phyloP scores from a whole-genome alignment of 2,113 vertebrate species.

The Callionymus lyra region DNA sequence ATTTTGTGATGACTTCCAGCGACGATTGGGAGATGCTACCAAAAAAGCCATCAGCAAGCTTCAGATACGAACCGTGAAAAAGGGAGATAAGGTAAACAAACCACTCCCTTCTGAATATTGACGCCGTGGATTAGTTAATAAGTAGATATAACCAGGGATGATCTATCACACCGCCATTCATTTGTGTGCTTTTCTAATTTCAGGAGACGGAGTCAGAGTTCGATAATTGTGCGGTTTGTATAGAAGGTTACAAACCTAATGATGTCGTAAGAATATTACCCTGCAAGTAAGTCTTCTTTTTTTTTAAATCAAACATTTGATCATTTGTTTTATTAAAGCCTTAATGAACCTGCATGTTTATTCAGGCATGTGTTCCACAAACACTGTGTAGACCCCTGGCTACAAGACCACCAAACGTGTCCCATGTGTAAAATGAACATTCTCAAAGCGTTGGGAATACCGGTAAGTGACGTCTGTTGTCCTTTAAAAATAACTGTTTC shows the following conservation, averaged over 20 bases:
- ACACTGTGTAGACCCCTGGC: constrained; percentile 96
- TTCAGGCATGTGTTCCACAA: constrained; percentile 96
- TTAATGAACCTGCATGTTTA: constrained; percentile 2
- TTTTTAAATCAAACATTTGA: not conserved
- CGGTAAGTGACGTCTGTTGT: constrained; percentile 68
- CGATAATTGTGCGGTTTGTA: constrained; percentile 98
- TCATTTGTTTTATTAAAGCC: not conserved
- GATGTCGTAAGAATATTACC: constrained; percentile 91
- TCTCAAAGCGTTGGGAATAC: constrained; percentile 93
- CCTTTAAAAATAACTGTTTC: not conserved
- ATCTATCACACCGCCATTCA: too few relatives aligned
- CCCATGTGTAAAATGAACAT: constrained; percentile 99
- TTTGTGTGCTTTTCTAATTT: constrained; percentile 38
- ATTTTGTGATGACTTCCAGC: constrained; percentile 74
- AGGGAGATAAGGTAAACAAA: constrained; percentile 86
- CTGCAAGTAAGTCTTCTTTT: constrained; percentile 75
- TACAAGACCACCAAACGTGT: constrained; percentile 93
- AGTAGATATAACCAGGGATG: too few relatives aligned
- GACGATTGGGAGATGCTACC: constrained; percentile 91
- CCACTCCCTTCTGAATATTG: not conserved
- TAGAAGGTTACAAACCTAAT: constrained; percentile 93
- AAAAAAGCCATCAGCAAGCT: constrained; percentile 98
- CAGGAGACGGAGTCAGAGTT: constrained; percentile 95
- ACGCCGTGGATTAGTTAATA: too few relatives aligned
- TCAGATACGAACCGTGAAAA: constrained; percentile 90